A percentile compares a stretch with the other conserved stretches of the same genome.
Conservation (phyloP, 2,797 vertebrate species). For the Austrolebias charrua region DNA sequence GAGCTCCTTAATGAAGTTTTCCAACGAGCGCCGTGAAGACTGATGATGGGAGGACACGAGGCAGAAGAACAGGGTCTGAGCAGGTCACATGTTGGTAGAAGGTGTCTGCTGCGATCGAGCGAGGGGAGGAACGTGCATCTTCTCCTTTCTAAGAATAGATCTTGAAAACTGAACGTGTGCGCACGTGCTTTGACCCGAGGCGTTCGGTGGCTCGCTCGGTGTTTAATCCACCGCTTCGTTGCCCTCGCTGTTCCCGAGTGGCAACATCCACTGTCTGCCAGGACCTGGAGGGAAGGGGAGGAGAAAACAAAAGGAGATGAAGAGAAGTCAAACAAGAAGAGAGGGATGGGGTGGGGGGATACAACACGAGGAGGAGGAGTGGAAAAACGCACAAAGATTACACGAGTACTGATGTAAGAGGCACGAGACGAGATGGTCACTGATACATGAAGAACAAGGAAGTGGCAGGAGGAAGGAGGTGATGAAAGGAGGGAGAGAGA, state of each 20-base stretch:
- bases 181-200: conserved; percentile 44
- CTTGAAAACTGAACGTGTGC: conserved; percentile 33
- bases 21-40: conserved; percentile 42
- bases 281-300: conserved; percentile 44
- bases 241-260: conserved; percentile 69
- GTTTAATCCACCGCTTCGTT: conserved; percentile 72
- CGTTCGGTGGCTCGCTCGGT: conserved; percentile 52
- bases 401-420: conserved; percentile 15
- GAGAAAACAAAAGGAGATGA: conserved; percentile 16
- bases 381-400: neutral
- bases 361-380: neutral
- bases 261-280: conserved; percentile 56
- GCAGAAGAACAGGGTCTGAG: neutral
- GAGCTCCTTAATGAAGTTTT: conserved; percentile 55
- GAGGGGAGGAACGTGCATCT: conserved; percentile 25
- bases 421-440: conserved; percentile 40
- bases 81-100: conserved; percentile 25
- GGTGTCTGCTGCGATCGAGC: conserved; percentile 20
- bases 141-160: conserved; percentile 70
- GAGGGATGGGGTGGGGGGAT: neutral
- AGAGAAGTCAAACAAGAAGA: neutral
- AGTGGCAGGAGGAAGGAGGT: conserved; percentile 15
- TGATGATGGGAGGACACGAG: conserved; percentile 34
- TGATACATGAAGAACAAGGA: conserved; percentile 35
- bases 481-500: conserved; percentile 5